Evolutionary conservation across 2,797 vertebrate species (phyloP), one percentile per base, ranked within the genome.

Genomic region (Epinephelus malabaricus): DNA sequence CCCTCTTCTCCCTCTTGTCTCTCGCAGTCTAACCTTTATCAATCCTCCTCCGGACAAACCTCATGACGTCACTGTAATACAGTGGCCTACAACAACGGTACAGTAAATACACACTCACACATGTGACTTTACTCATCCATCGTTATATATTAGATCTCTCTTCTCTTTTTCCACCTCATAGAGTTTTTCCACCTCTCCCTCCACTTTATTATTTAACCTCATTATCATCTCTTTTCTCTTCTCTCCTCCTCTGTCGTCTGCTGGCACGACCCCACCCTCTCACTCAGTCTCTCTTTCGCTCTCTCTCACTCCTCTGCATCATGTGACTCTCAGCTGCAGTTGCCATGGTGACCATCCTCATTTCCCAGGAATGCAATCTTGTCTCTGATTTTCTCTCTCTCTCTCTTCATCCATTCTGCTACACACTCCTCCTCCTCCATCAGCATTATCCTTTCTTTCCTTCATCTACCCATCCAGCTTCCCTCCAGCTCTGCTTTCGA

Each of bases 321-420:
- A 96, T 89, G 92, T 95, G 95, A 95, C 89, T 93, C 86, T 94
- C 92, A 87, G 92, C 89, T 94, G 94, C 92, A 92, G 95, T 96
- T 96, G 92, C 95, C 90, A 96, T 95, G 93, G 94, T 75, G 90
- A 96, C 95, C 80, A 77, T 86, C 79, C 86, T 94, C 87, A 88
- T 89, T 92, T 91, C 89, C 84, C 78, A 84, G 76, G 88, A 92
- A 92, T 90, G 85, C 87, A 83, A 87, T 84, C 69, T 79, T 76
- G 84, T 63, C 79, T 85, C 50, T 45, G 54, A 65, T 75, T 83
- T 46, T 80, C 72, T 76, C 71, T 69, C 47, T 69, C 47, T 55
- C 66, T 75, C 43, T 66, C 21, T 40, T 40, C 73, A 50, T 81
- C 73, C 68, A 43, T 70, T 69, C 70, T 81, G 72, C 81, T 25